phyloP scores from a whole-genome alignment of 2,888 invertebrate genomes.

The Alentia gelatinosa region DNA sequence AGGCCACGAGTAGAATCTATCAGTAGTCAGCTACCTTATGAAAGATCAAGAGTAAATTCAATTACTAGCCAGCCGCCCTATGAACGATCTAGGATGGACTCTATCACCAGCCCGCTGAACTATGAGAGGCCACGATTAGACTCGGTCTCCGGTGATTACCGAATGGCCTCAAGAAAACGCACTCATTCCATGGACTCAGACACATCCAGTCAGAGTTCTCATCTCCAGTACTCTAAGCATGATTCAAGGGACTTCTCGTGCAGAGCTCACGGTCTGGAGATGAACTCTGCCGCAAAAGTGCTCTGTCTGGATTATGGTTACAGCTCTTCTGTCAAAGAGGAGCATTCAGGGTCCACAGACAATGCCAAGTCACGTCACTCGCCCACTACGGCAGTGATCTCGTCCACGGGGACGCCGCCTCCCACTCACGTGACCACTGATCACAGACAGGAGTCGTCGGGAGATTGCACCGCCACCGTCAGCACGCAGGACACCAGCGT shows the following conservation, averaged over 20 bases:
- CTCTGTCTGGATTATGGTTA: not conserved
- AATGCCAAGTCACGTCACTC: not conserved
- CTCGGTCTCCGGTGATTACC: not conserved
- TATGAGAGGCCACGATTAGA: not conserved
- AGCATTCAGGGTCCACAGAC: not conserved
- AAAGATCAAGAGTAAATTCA: too few relatives aligned
- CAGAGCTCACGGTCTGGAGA: not conserved
- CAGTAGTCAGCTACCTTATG: too few relatives aligned
- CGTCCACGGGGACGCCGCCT: constrained; percentile 30
- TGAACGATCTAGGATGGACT: not conserved
- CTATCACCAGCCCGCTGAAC: not conserved
- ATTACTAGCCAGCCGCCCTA: not conserved
- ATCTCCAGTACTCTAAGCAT: not conserved
- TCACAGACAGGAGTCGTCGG: not conserved
- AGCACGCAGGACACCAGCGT: not conserved
- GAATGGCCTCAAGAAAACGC: not conserved
- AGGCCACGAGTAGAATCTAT: too few relatives aligned
- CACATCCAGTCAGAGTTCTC: not conserved
- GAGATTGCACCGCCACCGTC: not conserved
- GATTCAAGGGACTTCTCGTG: not conserved
- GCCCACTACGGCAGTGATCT: not conserved
- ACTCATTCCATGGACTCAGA: constrained; percentile 1
- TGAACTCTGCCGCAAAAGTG: not conserved
- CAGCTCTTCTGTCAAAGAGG: not conserved
- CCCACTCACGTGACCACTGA: not conserved